These are phyloP conservation scores for Scotopteryx bipunctaria DNA, from an alignment of 2,888 invertebrate genomes.

Conservation along the genomic window DNA sequence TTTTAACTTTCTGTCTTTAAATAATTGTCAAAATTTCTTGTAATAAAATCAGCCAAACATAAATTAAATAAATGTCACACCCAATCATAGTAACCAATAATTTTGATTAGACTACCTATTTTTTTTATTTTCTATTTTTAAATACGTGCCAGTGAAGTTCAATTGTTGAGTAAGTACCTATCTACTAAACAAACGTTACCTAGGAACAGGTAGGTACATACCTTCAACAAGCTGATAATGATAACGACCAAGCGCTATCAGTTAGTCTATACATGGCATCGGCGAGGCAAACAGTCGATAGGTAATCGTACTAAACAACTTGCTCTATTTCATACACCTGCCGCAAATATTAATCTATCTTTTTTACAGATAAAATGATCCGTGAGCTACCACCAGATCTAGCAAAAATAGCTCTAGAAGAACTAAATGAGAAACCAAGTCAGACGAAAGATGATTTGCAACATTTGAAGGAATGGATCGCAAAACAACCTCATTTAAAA, in stretches of 20 bases:
- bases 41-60: too few relatives aligned
- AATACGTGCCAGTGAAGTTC: too few relatives aligned
- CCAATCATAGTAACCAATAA: too few relatives aligned
- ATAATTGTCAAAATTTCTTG: too few relatives aligned
- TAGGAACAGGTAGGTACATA: conserved; percentile 10
- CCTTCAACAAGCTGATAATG: conserved; percentile 36
- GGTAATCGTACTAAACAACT: conserved; percentile 27
- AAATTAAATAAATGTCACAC: too few relatives aligned
- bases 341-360: neutral
- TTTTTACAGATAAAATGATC: conserved; percentile 46
- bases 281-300: conserved; percentile 35
- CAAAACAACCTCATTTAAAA: conserved; percentile 78
- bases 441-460: conserved; percentile 65
- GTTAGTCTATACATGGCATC: conserved; percentile 47
- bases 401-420: conserved; percentile 69
- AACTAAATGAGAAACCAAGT: conserved; percentile 77
- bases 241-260: conserved; percentile 49
- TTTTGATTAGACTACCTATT: too few relatives aligned
- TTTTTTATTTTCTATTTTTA: too few relatives aligned
- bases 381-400: conserved; percentile 71
- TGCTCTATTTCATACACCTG: neutral
- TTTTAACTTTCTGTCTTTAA: too few relatives aligned
- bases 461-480: conserved; percentile 78
- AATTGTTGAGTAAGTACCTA: conserved; percentile 27
- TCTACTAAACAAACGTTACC: conserved; percentile 6